Evolutionary conservation across 2,888 invertebrate genomes (phyloP), one percentile per base, ranked within the genome.

Genomic region (Leucozona laternaria): DNA sequence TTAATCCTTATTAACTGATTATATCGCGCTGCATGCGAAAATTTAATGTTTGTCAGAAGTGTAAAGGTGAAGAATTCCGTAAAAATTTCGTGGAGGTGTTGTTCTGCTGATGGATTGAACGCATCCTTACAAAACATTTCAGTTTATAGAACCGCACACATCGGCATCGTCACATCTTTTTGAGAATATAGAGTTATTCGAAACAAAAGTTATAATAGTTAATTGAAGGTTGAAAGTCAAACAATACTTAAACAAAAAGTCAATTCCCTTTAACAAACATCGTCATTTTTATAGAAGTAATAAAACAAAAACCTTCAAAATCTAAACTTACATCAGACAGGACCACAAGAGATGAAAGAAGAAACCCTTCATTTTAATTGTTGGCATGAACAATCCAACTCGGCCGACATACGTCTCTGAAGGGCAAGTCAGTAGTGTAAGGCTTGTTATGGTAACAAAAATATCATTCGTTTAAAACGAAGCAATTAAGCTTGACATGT

Each of bases 401-500:
- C 2, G 17, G 11, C 57, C 34, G 20, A 50, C 5, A 15, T n/a
- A n/a, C n/a, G 31, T 25, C 20, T 20, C 57, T 11, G n/a, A 17
- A 3, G 31, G 31, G 31, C 15, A 25, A 25, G 7, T 53, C 25
- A 8, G 7, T 20, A 20, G 2, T 7, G 11, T 10, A 20, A 17
- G 17, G 17, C 13, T 34, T 17, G 20, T 58, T 31, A 13, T 20
- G 10, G 31, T 17, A 58, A 8, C 57, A 58, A 20, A 58, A 58
- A 37, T 58, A 34, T 40, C 22, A 40, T 34, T 60, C 22, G 8
- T 40, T 40, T 2, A 15, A 60, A 60, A 17, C 25, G 22, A 37
- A 60, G 37, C 60, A 60, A 60, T 60, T 60, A 40, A 60, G 22
- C 10, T 60, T 22, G 22, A 60, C 60, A 60, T 37, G 37, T 37